phyloP scores from a whole-genome alignment of 2,113 vertebrate genomes.

The Cephalopholis sonnerati region DNA sequence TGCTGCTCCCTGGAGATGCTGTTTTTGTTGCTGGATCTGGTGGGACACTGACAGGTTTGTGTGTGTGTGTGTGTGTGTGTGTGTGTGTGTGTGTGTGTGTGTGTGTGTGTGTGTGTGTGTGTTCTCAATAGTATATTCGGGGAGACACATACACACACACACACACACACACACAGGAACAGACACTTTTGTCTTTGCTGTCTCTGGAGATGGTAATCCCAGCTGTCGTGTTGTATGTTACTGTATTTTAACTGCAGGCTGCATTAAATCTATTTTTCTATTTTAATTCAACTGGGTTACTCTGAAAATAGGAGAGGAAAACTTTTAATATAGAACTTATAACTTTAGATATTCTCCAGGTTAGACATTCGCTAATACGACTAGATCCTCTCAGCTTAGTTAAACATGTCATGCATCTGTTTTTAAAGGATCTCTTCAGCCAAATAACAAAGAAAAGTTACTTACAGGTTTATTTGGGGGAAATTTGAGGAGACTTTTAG shows the following conservation, averaged over 20 bases:
- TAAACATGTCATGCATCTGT: no score
- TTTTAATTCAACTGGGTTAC: conserved; percentile 19
- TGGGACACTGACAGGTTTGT: conserved; percentile 59
- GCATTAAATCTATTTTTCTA: background rate
- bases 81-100: background rate
- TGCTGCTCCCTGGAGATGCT: conserved; percentile 41
- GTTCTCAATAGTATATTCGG: background rate
- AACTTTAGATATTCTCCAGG: background rate
- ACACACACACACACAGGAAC: conserved; percentile 10
- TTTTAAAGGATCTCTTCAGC: no score
- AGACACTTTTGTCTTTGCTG: conserved; percentile 13
- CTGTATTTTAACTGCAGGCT: background rate
- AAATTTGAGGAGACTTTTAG: no score
- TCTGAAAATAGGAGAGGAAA: conserved; percentile 6
- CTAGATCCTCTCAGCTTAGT: no score
- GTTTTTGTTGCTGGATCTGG: conserved; percentile 46
- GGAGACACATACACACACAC: conserved; percentile 8
- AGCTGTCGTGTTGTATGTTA: conserved; percentile 21
- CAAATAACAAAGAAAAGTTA: no score
- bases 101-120: conserved; percentile 20
- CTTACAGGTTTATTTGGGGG: no score
- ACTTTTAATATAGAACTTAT: background rate
- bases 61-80: no score
- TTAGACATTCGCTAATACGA: background rate
- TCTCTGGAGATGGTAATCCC: conserved; percentile 26